Conservation (phyloP, 1,140 invertebrate genomes). For the Drosophila repleta region DNA sequence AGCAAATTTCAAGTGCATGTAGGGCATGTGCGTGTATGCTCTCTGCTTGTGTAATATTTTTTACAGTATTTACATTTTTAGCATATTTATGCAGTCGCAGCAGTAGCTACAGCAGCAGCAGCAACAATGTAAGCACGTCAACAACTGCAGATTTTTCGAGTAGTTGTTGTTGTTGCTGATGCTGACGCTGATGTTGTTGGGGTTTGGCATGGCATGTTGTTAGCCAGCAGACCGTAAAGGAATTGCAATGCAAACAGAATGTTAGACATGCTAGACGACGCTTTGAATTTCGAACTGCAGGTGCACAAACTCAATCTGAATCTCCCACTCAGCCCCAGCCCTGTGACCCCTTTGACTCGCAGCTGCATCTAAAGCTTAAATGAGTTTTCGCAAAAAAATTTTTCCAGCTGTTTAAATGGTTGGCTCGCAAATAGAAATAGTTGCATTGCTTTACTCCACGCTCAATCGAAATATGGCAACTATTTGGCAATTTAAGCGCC, state of each 20-base stretch:
- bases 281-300: conserved; percentile 50
- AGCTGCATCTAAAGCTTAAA: conserved; percentile 23
- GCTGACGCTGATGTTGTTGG: no score
- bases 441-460: conserved; percentile 49
- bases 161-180: conserved; percentile 14
- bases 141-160: conserved; percentile 33
- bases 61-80: conserved; percentile 72
- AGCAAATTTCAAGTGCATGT: conserved; percentile 33
- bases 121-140: conserved; percentile 52
- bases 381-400: conserved; percentile 46
- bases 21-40: background rate
- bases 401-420: conserved; percentile 52
- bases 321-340: background rate
- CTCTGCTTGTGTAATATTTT: conserved; percentile 60
- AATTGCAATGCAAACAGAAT: conserved; percentile 75
- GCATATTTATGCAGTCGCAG: conserved; percentile 65
- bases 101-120: conserved; percentile 9
- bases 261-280: conserved; percentile 56
- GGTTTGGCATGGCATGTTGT: conserved; percentile 41
- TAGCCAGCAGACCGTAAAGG: conserved; percentile 68
- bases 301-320: conserved; percentile 16
- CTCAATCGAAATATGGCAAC: conserved; percentile 48
- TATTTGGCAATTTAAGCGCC: conserved; percentile 56
- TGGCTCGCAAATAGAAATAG: conserved; percentile 63
- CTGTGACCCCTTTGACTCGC: background rate